A percentile compares a stretch with the other conserved stretches of the same genome.
These are phyloP conservation scores for Sandelia bainsii DNA, from an alignment of 2,797 vertebrate genomes.

Conservation along the genomic window DNA sequence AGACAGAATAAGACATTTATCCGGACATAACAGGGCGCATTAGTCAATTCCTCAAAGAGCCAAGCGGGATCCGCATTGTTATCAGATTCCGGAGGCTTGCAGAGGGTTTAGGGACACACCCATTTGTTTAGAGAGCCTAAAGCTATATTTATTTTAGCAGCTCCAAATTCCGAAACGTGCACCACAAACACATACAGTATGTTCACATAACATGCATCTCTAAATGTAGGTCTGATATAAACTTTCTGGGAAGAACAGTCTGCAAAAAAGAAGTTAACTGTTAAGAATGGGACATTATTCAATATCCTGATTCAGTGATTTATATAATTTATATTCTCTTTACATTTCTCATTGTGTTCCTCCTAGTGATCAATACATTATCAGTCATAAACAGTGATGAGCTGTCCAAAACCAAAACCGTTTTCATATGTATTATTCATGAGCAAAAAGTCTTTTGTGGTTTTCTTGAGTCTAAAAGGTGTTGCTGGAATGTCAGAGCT, in stretches of 20 bases:
- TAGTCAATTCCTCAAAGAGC: constrained; percentile 12
- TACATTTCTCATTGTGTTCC: background rate
- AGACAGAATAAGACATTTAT: background rate
- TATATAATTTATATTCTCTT: background rate
- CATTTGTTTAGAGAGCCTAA: constrained; percentile 16
- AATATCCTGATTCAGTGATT: background rate
- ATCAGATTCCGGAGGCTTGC: constrained; percentile 27
- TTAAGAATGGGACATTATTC: background rate
- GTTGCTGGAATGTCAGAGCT: background rate
- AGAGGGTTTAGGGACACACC: constrained; percentile 45
- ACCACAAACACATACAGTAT: background rate
- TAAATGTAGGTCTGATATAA: background rate
- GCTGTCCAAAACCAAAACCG: background rate
- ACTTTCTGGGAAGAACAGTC: no score
- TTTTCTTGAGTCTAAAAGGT: constrained; percentile 17
- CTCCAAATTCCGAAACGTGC: constrained; percentile 3
- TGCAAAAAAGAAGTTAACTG: background rate
- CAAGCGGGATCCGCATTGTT: background rate
- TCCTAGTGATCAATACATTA: background rate
- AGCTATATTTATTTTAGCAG: constrained; percentile 15
- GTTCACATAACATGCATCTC: no score
- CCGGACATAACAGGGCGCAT: constrained; percentile 7
- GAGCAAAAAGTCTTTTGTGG: background rate
- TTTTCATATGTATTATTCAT: background rate
- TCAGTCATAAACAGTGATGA: background rate